These are phyloP conservation scores for Ctenomys sociabilis DNA, from an alignment of 2,113 vertebrate genomes.

Conservation along the genomic window DNA sequence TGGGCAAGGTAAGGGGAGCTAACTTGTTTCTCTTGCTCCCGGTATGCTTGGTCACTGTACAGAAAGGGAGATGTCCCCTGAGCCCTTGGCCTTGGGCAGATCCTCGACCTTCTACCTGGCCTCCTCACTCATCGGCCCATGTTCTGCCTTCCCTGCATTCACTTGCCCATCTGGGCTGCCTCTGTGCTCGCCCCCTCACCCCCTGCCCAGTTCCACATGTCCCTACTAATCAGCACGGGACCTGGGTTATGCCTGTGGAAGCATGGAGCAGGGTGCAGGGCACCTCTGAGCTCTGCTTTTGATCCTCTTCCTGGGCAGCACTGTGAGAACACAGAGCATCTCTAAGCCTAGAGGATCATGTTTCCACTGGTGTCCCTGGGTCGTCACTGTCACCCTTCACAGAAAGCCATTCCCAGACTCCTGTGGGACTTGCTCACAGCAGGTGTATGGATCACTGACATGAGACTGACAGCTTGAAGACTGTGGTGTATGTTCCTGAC, in stretches of 20 bases:
- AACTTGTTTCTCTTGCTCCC: not conserved
- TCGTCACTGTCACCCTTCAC: not conserved
- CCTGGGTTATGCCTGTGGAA: conserved; percentile 33
- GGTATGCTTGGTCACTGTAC: not conserved
- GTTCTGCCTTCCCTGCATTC: conserved; percentile 44
- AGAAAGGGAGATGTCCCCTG: not conserved
- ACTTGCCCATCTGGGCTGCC: conserved; percentile 67
- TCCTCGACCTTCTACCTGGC: not conserved
- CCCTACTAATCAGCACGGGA: conserved; percentile 48
- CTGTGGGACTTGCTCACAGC: not conserved
- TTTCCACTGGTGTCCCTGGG: not conserved
- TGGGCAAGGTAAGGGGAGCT: not conserved
- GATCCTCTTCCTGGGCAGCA: not conserved
- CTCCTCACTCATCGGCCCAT: conserved; percentile 42
- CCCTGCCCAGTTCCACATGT: conserved; percentile 46
- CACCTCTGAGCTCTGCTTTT: not conserved
- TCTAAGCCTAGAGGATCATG: not conserved
- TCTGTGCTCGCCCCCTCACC: conserved; percentile 43
- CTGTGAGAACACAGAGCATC: not conserved
- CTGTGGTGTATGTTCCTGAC: too few relatives aligned
- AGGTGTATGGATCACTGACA: not conserved
- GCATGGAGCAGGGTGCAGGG: not conserved
- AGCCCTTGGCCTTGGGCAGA: not conserved
- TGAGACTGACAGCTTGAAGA: not conserved
- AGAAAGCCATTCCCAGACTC: not conserved